Base-by-base conservation (phyloP, 1,140 invertebrate genomes). In the Hylaeus volcanicus region DNA sequence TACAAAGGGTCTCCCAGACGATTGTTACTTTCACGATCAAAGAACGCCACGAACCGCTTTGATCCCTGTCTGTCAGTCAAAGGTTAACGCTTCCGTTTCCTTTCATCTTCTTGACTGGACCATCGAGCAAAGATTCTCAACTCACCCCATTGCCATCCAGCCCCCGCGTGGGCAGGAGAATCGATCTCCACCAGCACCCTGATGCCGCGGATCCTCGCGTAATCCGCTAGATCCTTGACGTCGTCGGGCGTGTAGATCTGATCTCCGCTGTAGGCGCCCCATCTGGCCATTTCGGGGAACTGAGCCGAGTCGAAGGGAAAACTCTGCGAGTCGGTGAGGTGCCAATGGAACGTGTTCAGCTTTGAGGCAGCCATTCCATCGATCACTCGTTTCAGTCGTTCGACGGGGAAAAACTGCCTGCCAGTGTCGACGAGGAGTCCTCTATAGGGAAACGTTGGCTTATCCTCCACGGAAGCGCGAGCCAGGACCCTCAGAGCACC, bases 261-360 rank as follows among this genome's bases (percentile, higher is more conserved):
- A 1, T 94, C 92, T 0, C 93, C 86, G 37, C 95, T 95, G 86
- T 96, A 97, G 1, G 96, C 96, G 1, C 96, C 96, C 91, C 95
- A 96, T 93, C 94, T 94, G 1, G 96, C 95, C 94, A 98, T 95
- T 87, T 97, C 95, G 0, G 97, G 97, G 48, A 96, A 95, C 37
- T 95, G 93, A 2, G 93, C 94, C 0, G 96, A 96, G 69, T 96
- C 96, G 81, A 97, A 94, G 0, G 97, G 97, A 90, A 98, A 98
- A 88, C 97, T 97, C 80, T 98, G 97, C 0, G 96, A 95, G 89
- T 98, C 97, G 1, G 96, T 97, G 1, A 96, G 95, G 87, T 98
- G 97, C 97, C 97, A 98, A 89, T 98, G 97, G 53, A 98, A 95
- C 0, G 97, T 96, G 87, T 98, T 98, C 81, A 98, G 91, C 91